phyloP scores from a whole-genome alignment of 2,888 invertebrate species.

The Volucella inflata region DNA sequence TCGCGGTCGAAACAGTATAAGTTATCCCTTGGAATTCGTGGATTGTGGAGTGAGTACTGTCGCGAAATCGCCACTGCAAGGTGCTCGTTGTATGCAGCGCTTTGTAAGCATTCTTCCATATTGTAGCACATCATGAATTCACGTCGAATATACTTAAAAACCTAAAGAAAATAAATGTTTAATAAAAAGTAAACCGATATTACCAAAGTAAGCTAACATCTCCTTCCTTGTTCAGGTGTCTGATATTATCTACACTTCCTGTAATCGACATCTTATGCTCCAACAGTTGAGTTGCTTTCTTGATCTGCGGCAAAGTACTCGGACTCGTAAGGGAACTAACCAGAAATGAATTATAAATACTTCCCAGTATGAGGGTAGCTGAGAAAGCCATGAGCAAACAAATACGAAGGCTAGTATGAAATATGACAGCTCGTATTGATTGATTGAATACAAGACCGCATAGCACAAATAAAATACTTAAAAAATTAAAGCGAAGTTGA shows the following conservation, averaged over 20 bases:
- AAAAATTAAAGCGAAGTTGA: slow-evolving; percentile 67
- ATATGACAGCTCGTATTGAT: slow-evolving; percentile 44
- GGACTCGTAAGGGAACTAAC: slow-evolving; percentile 82
- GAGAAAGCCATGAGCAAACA: slow-evolving; percentile 77
- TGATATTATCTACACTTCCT: slow-evolving; percentile 80
- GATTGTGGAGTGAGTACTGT: slow-evolving; percentile 81
- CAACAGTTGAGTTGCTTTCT: slow-evolving; percentile 79
- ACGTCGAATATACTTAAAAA: slow-evolving; percentile 80
- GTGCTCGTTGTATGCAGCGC: slow-evolving; percentile 77
- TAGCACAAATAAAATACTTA: slow-evolving; percentile 76
- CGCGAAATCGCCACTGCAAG: slow-evolving; percentile 82
- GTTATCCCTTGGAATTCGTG: slow-evolving; percentile 79
- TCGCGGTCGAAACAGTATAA: slow-evolving; percentile 82
- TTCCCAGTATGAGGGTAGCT: slow-evolving; percentile 79
- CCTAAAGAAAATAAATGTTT: slow-evolving; percentile 73
- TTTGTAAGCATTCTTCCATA: slow-evolving; percentile 81
- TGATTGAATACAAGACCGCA: slow-evolving; percentile 79
- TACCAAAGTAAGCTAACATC: slow-evolving; percentile 76
- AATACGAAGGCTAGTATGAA: slow-evolving; percentile 36
- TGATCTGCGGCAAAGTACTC: slow-evolving; percentile 79
- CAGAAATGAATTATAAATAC: slow-evolving; percentile 81
- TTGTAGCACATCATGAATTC: slow-evolving; percentile 81
- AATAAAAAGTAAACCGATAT: neutral
- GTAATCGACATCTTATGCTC: slow-evolving; percentile 79
- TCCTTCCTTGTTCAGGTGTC: slow-evolving; percentile 81